Percentiles rank a stretch among this genome's conserved stretches.
Conservation (phyloP, 1,140 invertebrate species). For the Tetragnatha versicolor region DNA sequence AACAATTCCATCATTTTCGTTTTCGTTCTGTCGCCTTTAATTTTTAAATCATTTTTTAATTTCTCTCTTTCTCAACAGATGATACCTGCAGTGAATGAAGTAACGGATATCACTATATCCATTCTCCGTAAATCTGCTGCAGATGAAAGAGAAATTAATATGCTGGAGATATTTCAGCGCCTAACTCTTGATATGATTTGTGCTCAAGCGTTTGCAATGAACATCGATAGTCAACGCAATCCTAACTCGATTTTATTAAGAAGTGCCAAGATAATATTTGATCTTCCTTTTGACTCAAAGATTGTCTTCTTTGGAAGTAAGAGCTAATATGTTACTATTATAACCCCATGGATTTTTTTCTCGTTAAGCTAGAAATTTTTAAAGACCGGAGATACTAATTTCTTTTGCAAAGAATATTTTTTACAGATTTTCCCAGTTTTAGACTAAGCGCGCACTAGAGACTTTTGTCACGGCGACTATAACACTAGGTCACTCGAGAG, state of each 20-base stretch:
- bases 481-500: too few relatives aligned
- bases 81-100: conserved; percentile 61
- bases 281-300: conserved; percentile 16
- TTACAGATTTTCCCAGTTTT: too few relatives aligned
- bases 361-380: too few relatives aligned
- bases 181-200: conserved; percentile 68
- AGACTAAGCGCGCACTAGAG: too few relatives aligned
- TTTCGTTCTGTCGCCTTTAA: too few relatives aligned
- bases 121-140: conserved; percentile 57
- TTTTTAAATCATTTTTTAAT: too few relatives aligned
- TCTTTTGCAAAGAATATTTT: too few relatives aligned
- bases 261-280: conserved; percentile 47
- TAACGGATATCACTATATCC: conserved; percentile 58
- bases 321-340: not conserved
- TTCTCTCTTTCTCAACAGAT: conserved; percentile 58
- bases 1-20: too few relatives aligned
- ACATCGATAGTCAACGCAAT: conserved; percentile 34
- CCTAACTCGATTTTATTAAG: conserved; percentile 37
- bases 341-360: too few relatives aligned
- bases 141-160: conserved; percentile 58
- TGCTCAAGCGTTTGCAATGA: conserved; percentile 66
- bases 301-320: conserved; percentile 35
- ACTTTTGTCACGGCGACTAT: too few relatives aligned
- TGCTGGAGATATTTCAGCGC: conserved; percentile 62
- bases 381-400: too few relatives aligned